Conservation (phyloP, 2,888 invertebrate species). For the Cheilosia soror region DNA sequence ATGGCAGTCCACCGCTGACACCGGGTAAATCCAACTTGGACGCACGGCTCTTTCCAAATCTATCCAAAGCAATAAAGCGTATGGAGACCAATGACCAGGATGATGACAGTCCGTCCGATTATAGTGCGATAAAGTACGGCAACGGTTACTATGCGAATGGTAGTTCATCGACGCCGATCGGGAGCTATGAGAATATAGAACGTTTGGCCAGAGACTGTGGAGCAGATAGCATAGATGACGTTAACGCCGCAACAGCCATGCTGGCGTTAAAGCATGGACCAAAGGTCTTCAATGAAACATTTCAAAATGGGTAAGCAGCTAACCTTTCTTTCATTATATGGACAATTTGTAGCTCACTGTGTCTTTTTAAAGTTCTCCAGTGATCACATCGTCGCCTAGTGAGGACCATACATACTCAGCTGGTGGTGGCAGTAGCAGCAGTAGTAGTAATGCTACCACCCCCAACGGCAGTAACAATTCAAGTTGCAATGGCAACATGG, state of each 20-base stretch:
- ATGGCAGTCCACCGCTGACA: slow-evolving; percentile 77
- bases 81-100: slow-evolving; percentile 79
- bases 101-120: slow-evolving; percentile 80
- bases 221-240: slow-evolving; percentile 89
- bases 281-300: slow-evolving; percentile 85
- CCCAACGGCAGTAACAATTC: slow-evolving; percentile 79
- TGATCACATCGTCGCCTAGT: slow-evolving; percentile 94
- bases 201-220: slow-evolving; percentile 82
- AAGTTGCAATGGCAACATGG: slow-evolving; percentile 63
- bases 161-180: slow-evolving; percentile 77
- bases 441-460: slow-evolving; percentile 77
- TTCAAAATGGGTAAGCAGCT: slow-evolving; percentile 82
- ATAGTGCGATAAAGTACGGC: slow-evolving; percentile 77
- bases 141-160: slow-evolving; percentile 57
- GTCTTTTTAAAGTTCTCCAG: slow-evolving; percentile 82
- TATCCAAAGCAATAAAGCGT: slow-evolving; percentile 86
- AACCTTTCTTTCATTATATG: neutral
- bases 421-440: slow-evolving; percentile 79
- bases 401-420: slow-evolving; percentile 97
- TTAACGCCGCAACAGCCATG: slow-evolving; percentile 94
- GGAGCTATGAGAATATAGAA: slow-evolving; percentile 80
- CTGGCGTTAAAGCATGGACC: slow-evolving; percentile 94
- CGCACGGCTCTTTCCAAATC: slow-evolving; percentile 92
- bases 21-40: slow-evolving; percentile 85
- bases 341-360: neutral